Evolutionary conservation across 2,113 vertebrate species (phyloP).

Genomic region (Sigmodon hispidus): DNA sequence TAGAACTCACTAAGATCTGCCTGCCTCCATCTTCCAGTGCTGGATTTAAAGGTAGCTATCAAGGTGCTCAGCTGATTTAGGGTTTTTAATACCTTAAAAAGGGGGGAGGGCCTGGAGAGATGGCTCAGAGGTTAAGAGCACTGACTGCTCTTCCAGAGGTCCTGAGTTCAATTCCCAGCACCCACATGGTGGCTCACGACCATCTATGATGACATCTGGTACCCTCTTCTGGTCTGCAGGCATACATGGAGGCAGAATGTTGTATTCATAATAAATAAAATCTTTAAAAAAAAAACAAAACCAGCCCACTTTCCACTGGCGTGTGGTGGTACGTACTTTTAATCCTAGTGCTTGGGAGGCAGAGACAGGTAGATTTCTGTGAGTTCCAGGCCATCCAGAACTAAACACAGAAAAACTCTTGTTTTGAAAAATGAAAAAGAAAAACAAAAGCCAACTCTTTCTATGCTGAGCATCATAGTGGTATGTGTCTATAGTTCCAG

Average conservation of each 20-base stretch:
- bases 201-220: no score
- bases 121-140: no score
- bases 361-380: neutral
- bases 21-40: neutral
- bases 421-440: neutral
- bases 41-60: neutral
- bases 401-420: neutral
- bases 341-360: neutral
- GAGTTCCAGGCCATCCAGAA: neutral
- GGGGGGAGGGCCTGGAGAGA: no score
- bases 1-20: neutral
- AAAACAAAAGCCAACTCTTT: neutral
- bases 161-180: no score
- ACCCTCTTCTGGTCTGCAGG: no score
- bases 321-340: neutral
- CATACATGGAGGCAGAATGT: no score
- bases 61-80: neutral
- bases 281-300: neutral
- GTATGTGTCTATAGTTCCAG: neutral
- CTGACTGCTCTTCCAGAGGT: no score
- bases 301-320: neutral
- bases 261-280: no score
- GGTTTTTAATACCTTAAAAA: slow-evolving; percentile 4
- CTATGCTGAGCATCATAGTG: no score
- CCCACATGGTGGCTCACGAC: no score